Base-by-base conservation (phyloP, 2,113 vertebrate species). In the Blennius ocellaris region DNA sequence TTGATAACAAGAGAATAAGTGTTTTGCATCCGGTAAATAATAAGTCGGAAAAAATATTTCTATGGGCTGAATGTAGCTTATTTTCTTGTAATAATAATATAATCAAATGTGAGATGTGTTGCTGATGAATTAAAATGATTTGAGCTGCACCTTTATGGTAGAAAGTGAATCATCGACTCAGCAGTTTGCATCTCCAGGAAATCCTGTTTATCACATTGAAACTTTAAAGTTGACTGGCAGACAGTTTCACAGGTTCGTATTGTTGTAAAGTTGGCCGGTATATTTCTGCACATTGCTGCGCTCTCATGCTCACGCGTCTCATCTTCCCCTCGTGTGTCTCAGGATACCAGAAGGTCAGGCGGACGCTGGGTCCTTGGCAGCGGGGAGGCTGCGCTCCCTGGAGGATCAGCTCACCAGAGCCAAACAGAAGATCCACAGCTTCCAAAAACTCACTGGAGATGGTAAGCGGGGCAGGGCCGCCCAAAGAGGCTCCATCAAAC, bases 391-490 rank as follows among this genome's bases (percentile, higher is more conserved):
- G 72, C 96, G 95, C 83, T 94, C 95, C 87, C 94, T 99, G 94
- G 97, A 98, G 87, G 97, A 97, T 57, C 97, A 99, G 90, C 95
- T 99, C 77, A 90, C 94, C 91, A 95, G 95, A 94, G 97, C 97
- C 94, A 99, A 98, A 93, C 96, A 97, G 93, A 96, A 99, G 94
- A 97, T 99, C 92, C 95, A 97, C 93, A 97, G 92, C 92, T 97
- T 96, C 82, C 97, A 97, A 92, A 96, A 95, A 89, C 90, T 93
- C 78, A 95, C 95, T 64, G 95, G 95, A 92, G 94, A 95, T 73
- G 96, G 96, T 97, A 93, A 86, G 95, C 36, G 40, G 10, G 16
- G 8, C 30, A n/a, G 36, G 39, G 38, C n/a, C n/a, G 4, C 55
- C 30, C 38, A 7, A 50, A 49, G n/a, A n/a, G 69, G 54, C 60